Evolutionary conservation across 2,888 invertebrate genomes (phyloP).

Genomic region (Catocala nupta): DNA sequence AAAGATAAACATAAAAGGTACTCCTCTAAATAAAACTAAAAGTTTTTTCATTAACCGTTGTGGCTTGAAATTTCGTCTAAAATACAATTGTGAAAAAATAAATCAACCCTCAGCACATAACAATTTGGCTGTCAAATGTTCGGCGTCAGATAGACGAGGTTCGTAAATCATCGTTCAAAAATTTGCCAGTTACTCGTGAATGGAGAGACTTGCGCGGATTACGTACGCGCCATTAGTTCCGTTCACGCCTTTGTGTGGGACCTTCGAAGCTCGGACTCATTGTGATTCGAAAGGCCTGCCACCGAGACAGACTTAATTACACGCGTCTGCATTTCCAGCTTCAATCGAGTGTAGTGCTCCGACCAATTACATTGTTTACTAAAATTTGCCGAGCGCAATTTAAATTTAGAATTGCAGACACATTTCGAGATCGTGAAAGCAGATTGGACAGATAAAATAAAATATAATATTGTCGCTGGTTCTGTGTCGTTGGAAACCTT

Average conservation of each 20-base stretch:
- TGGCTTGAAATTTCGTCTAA: constrained; percentile 1
- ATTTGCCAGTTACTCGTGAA: constrained; percentile 72
- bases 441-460: constrained; percentile 36
- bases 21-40: constrained; percentile 23
- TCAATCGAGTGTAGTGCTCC: constrained; percentile 47
- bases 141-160: constrained; percentile 47
- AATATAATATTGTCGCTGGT: constrained; percentile 13
- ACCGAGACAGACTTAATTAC: constrained; percentile 65
- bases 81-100: constrained; percentile 38
- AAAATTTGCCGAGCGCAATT: constrained; percentile 26
- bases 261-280: constrained; percentile 63
- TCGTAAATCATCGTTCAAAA: constrained; percentile 69
- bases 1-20: constrained; percentile 18
- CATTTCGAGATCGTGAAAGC: constrained; percentile 19
- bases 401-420: constrained; percentile 38
- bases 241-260: constrained; percentile 72
- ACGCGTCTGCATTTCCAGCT: constrained; percentile 58
- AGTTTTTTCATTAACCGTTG: constrained; percentile 41
- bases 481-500: constrained; percentile 24
- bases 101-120: constrained; percentile 44
- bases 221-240: constrained; percentile 77
- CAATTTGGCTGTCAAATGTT: constrained; percentile 50
- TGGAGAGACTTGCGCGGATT: constrained; percentile 76
- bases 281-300: constrained; percentile 69
- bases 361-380: constrained; percentile 47